A percentile compares a stretch with the other conserved stretches of the same genome.
These are phyloP conservation scores for Hephaestus fuliginosus DNA, from an alignment of 2,797 vertebrate genomes.

Conservation along the genomic window DNA sequence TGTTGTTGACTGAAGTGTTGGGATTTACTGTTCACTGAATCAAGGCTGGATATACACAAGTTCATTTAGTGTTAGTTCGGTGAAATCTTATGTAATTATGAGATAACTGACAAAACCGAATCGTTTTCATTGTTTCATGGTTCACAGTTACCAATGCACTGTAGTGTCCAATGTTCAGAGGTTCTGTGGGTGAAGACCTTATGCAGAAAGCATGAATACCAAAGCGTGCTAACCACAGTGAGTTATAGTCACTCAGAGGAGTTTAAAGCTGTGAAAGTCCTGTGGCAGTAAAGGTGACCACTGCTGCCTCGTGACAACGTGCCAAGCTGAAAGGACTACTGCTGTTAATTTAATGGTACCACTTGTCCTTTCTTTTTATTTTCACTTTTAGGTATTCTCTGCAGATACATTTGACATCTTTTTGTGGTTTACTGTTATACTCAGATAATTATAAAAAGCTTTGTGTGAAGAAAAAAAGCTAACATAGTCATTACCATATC, in stretches of 20 bases:
- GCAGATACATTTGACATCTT: too few species aligned
- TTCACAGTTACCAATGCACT: neutral
- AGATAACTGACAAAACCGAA: constrained; percentile 16
- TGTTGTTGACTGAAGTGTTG: constrained; percentile 22
- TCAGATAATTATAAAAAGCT: too few species aligned
- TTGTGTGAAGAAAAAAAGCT: too few species aligned
- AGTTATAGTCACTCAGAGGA: constrained; percentile 14
- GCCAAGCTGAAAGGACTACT: neutral
- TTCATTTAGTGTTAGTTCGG: neutral
- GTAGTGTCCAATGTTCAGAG: constrained; percentile 2
- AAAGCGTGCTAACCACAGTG: neutral
- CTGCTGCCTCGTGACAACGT: neutral
- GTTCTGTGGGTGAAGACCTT: neutral
- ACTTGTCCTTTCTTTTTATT: too few species aligned
- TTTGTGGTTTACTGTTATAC: too few species aligned
- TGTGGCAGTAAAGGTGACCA: constrained; percentile 3
- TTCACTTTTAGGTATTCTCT: too few species aligned
- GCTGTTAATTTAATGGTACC: neutral
- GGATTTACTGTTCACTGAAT: constrained; percentile 27
- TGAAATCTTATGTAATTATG: constrained; percentile 8
- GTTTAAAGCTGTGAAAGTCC: constrained; percentile 10
- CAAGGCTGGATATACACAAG: neutral
- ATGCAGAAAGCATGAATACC: constrained; percentile 3
- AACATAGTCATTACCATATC: too few species aligned
- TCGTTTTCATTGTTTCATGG: neutral